Base-by-base conservation (phyloP, 1,140 invertebrate species). In the Lordiphosa clarofinis region DNA sequence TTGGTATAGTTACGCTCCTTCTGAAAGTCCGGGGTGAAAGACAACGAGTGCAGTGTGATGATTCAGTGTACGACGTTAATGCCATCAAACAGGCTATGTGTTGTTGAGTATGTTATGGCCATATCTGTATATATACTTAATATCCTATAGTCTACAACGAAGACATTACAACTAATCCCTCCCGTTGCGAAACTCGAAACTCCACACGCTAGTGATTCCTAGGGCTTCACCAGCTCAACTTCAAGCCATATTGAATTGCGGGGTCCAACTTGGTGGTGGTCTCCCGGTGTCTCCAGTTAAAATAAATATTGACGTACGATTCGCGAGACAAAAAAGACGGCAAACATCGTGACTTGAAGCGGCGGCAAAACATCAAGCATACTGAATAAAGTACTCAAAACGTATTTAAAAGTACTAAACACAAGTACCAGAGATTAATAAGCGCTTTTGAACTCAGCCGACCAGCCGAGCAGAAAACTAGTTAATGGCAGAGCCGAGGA, bases 371-470 rank as follows among this genome's bases (percentile, higher is more conserved):
- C 86, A 82, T 87, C 73, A 87, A 87, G 73, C 53, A 57, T 68
- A 75, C 81, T 82, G 73, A 87, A 87, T 86, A 84, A 86, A 87
- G 86, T 86, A 79, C 86, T 87, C 79, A 87, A 87, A 82, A 86
- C 73, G 69, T 87, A 81, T 87, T 87, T 87, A 86, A 84, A 87
- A 84, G 75, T 78, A 87, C 74, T 84, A 87, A 87, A 82, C 69
- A 74, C 86, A 86, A 87, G 79, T 79, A 87, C 79, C 60, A 82
- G 64, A 86, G 84, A 87, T 87, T 87, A 87, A 87, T 87, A 87
- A 87, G 74, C 67, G 79, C 76, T 74, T 87, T 87, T 87, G 86
- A 87, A 87, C 64, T 87, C 86, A 71, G 70, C 86, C 86, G 86
- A 82, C 86, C 86, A 71, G 65, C 86, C 86, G 86, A 82, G 79